phyloP scores from a whole-genome alignment of 2,113 vertebrate species.

The Greenwoodochromis staneri region DNA sequence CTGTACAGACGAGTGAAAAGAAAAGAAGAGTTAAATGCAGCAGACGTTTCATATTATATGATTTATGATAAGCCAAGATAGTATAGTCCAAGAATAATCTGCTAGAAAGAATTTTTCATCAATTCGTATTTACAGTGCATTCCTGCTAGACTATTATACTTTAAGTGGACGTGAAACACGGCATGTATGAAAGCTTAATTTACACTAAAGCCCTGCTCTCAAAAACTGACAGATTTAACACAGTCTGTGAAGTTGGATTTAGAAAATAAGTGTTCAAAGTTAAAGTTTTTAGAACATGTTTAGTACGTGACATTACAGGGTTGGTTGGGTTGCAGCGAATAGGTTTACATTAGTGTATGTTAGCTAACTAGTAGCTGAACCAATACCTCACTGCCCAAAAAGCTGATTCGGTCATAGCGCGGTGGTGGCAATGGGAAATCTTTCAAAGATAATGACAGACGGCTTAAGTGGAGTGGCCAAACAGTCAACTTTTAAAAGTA shows the following conservation, averaged over 20 bases:
- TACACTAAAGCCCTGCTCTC: neutral
- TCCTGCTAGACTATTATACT: neutral
- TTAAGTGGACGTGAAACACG: neutral
- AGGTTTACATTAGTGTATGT: neutral
- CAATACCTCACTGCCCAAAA: neutral
- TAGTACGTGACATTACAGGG: neutral
- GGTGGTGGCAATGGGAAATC: neutral
- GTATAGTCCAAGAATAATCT: neutral
- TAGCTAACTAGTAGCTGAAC: neutral
- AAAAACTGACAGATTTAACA: neutral
- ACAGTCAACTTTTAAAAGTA: neutral
- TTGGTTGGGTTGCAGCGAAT: neutral
- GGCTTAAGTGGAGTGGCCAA: neutral
- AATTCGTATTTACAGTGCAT: neutral
- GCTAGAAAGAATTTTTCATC: neutral
- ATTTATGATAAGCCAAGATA: neutral
- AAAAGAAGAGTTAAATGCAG: neutral
- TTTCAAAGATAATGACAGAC: neutral
- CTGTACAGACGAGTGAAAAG: conserved; percentile 51
- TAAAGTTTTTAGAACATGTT: neutral
- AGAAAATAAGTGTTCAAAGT: neutral
- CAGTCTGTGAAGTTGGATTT: neutral
- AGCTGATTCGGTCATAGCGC: accelerated
- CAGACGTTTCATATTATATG: neutral
- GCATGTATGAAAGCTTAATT: neutral